These are phyloP conservation scores for Gymnosoma rotundatum DNA, from an alignment of 2,888 invertebrate species.

Conservation along the genomic window DNA sequence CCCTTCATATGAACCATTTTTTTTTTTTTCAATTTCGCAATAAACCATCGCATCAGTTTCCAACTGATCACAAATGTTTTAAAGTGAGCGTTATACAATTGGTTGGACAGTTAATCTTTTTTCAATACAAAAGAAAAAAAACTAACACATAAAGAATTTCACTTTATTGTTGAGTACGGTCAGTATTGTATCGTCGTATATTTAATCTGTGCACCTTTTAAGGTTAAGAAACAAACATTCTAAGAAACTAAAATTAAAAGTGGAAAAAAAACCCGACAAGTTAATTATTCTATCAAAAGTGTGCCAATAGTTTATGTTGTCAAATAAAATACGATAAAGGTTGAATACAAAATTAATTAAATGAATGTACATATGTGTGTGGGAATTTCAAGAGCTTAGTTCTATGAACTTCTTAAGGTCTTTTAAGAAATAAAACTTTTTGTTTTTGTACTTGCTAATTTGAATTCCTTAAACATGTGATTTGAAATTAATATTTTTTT, in stretches of 20 bases:
- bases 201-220: conserved; percentile 5
- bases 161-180: conserved; percentile 37
- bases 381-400: conserved; percentile 55
- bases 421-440: not conserved
- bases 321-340: not conserved
- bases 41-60: too few species aligned
- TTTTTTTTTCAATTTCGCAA: too few species aligned
- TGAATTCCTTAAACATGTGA: conserved; percentile 33
- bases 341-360: conserved; percentile 28
- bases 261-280: not conserved
- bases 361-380: conserved; percentile 10
- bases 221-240: conserved; percentile 36
- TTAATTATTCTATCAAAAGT: conserved; percentile 41
- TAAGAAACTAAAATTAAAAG: conserved; percentile 17
- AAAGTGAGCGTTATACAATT: too few species aligned
- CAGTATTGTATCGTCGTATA: conserved; percentile 33
- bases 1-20: too few species aligned
- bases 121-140: too few species aligned
- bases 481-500: not conserved
- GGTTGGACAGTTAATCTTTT: too few species aligned
- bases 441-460: conserved; percentile 18
- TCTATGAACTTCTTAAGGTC: conserved; percentile 62
- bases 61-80: too few species aligned
- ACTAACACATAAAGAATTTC: too few species aligned
- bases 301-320: conserved; percentile 33